These are phyloP conservation scores for Aurelia coerulea DNA, from an alignment of 30 jellyfish, hydroid and myxozoan genomes.

Conservation along the genomic window DNA sequence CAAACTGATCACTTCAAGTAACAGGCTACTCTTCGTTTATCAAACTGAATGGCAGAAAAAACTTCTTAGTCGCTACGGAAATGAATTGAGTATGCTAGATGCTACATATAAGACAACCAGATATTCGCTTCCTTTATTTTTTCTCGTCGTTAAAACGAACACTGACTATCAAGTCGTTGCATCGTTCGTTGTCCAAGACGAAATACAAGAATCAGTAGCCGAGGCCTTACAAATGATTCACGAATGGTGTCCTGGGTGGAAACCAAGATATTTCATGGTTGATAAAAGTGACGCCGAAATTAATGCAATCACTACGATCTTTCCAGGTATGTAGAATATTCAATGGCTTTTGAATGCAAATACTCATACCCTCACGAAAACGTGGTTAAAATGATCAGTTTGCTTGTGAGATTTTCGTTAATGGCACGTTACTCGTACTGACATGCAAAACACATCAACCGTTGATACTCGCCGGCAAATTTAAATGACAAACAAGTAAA, in stretches of 20 bases:
- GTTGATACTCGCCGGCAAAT: too few relatives aligned
- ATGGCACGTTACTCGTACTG: not conserved
- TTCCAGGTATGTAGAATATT: conserved; percentile 60
- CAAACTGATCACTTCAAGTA: conserved; percentile 23
- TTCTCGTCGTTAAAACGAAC: conserved; percentile 83
- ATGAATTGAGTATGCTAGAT: conserved; percentile 48
- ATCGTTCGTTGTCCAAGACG: conserved; percentile 65
- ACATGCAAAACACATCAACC: too few relatives aligned
- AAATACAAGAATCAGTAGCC: conserved; percentile 47
- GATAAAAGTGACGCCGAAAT: conserved; percentile 66
- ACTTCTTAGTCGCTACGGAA: conserved; percentile 69
- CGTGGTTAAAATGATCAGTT: not conserved
- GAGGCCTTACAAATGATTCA: conserved; percentile 65
- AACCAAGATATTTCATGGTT: conserved; percentile 48
- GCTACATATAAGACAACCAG: conserved; percentile 70
- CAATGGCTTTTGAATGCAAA: not conserved
- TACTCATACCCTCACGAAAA: not conserved
- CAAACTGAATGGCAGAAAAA: conserved; percentile 74
- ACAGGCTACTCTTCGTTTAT: conserved; percentile 67
- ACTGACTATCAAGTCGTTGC: conserved; percentile 87
- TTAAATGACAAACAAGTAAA: too few relatives aligned
- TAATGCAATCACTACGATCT: conserved; percentile 45
- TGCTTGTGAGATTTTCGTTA: not conserved
- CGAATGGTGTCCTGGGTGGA: conserved; percentile 75
- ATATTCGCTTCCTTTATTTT: conserved; percentile 72